Conservation (phyloP, 2,797 vertebrate species). For the Harpagifer antarcticus region DNA sequence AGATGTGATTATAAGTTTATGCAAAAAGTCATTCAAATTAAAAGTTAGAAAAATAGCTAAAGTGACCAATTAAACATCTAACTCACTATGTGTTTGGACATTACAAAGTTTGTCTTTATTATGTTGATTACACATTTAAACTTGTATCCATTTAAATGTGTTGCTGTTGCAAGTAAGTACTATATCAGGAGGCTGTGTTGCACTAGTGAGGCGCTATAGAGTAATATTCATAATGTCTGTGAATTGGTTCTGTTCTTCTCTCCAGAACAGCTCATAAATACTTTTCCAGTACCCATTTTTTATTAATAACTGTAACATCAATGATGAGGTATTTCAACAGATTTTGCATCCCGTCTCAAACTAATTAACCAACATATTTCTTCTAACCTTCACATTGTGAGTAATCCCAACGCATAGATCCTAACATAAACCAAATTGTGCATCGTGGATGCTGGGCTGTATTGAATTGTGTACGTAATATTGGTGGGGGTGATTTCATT, state of each 20-base stretch:
- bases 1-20: too few relatives aligned
- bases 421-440: not conserved
- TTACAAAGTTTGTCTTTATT: too few relatives aligned
- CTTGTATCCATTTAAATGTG: not conserved
- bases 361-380: constrained; percentile 30
- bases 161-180: not conserved
- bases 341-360: constrained; percentile 12
- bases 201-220: not conserved
- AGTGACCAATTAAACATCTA: too few relatives aligned
- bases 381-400: constrained; percentile 16
- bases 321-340: not conserved
- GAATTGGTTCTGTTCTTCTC: not conserved
- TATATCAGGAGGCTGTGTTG: not conserved
- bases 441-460: constrained; percentile 1
- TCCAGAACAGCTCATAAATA: not conserved
- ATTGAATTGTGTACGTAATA: constrained; percentile 21
- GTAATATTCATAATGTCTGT: not conserved
- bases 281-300: constrained; percentile 5
- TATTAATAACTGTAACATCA: constrained; percentile 29
- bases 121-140: not conserved
- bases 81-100: too few relatives aligned
- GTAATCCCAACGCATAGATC: constrained; percentile 12
- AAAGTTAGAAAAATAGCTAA: too few relatives aligned
- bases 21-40: too few relatives aligned
- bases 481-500: constrained; percentile 52